Percentiles rank a stretch among this genome's conserved stretches.
Evolutionary conservation across 2,113 vertebrate species (phyloP).

Genomic region (Chaenogobius annularis): DNA sequence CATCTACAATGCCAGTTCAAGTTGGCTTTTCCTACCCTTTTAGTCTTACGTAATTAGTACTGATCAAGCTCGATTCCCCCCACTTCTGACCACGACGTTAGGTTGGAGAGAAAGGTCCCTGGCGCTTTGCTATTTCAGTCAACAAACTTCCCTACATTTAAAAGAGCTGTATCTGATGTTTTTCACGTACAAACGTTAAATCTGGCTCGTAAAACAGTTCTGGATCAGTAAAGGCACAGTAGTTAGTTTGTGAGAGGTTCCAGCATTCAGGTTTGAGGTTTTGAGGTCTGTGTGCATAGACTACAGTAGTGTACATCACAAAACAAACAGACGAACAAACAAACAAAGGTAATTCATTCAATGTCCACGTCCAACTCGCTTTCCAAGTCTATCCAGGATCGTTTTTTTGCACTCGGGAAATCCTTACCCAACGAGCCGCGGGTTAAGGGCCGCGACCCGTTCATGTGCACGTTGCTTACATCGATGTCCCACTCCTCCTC

Average conservation of each 20-base stretch:
- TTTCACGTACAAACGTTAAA: too few relatives aligned
- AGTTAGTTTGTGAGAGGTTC: neutral
- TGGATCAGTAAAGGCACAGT: slow-evolving; percentile 37
- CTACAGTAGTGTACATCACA: neutral
- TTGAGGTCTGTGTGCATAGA: neutral
- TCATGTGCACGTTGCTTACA: fast-evolving
- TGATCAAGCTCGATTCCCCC: neutral
- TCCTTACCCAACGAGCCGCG: slow-evolving; percentile 64
- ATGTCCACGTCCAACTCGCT: slow-evolving; percentile 54
- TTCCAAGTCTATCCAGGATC: slow-evolving; percentile 68
- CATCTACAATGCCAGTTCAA: slow-evolving; percentile 64
- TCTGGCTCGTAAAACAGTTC: too few relatives aligned
- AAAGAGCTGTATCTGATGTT: too few relatives aligned
- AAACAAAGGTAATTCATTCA: slow-evolving; percentile 15
- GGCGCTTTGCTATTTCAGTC: too few relatives aligned
- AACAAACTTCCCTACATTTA: too few relatives aligned
- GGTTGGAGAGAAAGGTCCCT: too few relatives aligned
- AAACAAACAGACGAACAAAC: neutral
- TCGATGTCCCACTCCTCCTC: neutral
- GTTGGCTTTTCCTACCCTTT: neutral
- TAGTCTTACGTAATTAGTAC: neutral
- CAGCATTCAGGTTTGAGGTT: slow-evolving; percentile 26
- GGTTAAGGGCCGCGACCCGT: slow-evolving; percentile 40
- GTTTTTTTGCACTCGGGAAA: slow-evolving; percentile 70
- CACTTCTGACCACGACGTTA: too few relatives aligned